Evolutionary conservation across 2,888 invertebrate species (phyloP), one percentile per base, ranked within the genome.

Genomic region (Caradrina kadenii): DNA sequence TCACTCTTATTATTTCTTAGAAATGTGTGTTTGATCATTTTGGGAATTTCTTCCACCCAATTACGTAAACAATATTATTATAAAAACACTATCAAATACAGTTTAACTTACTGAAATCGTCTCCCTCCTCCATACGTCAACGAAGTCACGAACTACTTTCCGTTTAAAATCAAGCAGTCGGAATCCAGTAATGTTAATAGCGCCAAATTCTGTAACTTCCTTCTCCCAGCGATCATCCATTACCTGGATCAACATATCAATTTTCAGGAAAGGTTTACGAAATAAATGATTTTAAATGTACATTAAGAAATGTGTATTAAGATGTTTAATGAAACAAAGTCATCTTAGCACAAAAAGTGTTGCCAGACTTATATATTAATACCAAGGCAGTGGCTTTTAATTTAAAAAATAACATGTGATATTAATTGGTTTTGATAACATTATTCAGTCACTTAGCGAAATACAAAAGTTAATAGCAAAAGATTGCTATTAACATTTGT

Each of bases 171-270:
- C 98, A 71, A 99, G 97, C 84, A 99, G 97, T 86, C 99, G 97
- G 94, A 99, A 99, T 67, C 99, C 99, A 31, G 99, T 99, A 86
- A 99, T 98, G 96, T 99, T 99, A 88, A 99, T 98, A 80, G 99
- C 99, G 26, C 99, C 99, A 90, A 98, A 99, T 96, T 99, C 99
- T 83, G 97, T 97, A 83, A 99, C 97, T 93, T 98, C 98, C 86
- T 97, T 97, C 87, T 99, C 98, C 98, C 98, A 98, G 87, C 98
- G 97, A 93, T 99, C 99, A 94, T 99, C 99, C 98, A 99, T 98
- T 90, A 99, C 98, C 99, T 99, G 93, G n/a, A 83, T 68, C 49
- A 85, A 83, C 21, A 83, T 55, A 65, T 54, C 11, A 70, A 52
- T 63, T 59, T 52, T 31, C 2, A 72, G 22, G 45, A 59, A 64